Evolutionary conservation across 2,113 vertebrate genomes (phyloP).

Genomic region (Eudyptes chrysolophus): DNA sequence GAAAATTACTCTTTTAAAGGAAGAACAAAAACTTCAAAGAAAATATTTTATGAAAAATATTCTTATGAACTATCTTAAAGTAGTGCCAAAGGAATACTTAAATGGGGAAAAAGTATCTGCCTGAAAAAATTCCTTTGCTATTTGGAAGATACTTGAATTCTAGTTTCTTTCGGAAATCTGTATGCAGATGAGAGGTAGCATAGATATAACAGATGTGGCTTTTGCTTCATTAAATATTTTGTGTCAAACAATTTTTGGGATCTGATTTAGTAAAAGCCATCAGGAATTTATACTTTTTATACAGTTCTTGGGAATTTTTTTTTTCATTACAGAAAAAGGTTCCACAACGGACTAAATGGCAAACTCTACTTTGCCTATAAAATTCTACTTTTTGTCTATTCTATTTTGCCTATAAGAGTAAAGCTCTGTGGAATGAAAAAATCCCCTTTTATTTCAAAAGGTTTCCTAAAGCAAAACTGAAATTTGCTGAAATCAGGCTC

Average conservation of each 20-base stretch:
- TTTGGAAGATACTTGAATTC: not conserved
- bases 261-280: not conserved
- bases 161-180: not conserved
- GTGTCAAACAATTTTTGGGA: not conserved
- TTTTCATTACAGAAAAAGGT: not conserved
- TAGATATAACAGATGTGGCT: not conserved
- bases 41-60: not conserved
- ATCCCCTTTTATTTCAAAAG: not conserved
- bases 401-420: not conserved
- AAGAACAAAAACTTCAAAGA: not conserved
- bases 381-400: not conserved
- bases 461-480: not conserved
- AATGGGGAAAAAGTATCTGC: not conserved
- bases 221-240: not conserved
- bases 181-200: conserved; percentile 10
- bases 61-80: not conserved
- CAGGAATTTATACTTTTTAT: not conserved
- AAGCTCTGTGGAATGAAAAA: not conserved
- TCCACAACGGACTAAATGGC: not conserved
- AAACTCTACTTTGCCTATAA: not conserved
- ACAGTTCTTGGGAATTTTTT: not conserved
- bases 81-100: not conserved
- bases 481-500: not conserved
- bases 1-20: not conserved
- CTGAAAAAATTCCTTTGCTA: not conserved